Evolutionary conservation across 2,888 invertebrate genomes (phyloP).

Genomic region (Drosophila borborema): DNA sequence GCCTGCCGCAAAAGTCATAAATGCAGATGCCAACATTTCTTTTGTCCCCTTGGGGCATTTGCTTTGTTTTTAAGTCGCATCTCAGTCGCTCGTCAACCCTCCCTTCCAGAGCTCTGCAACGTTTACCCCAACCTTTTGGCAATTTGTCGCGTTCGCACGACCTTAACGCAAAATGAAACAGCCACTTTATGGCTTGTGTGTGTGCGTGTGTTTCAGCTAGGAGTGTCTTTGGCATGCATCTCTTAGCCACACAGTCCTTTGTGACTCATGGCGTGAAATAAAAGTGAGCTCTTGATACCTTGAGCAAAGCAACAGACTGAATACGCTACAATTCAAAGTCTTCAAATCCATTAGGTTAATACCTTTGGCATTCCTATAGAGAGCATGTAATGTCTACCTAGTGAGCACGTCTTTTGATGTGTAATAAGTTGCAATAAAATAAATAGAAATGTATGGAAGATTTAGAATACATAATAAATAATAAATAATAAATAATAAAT

Average conservation of each 20-base stretch:
- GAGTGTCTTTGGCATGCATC: constrained; percentile 34
- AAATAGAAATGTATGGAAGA: too few relatives aligned
- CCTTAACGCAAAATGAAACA: constrained; percentile 75
- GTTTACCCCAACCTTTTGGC: constrained; percentile 46
- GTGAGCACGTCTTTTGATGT: background rate
- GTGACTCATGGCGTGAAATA: constrained; percentile 62
- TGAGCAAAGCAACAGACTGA: constrained; percentile 5
- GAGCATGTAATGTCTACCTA: background rate
- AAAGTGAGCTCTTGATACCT: constrained; percentile 60
- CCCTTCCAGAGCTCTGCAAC: constrained; percentile 3
- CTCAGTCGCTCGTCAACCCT: constrained; percentile 13
- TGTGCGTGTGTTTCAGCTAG: constrained; percentile 1
- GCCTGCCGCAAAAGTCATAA: constrained; percentile 78
- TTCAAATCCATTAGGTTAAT: constrained; percentile 1
- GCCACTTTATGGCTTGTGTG: constrained; percentile 63
- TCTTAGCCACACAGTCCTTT: constrained; percentile 36
- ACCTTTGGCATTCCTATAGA: background rate
- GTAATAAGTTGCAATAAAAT: too few relatives aligned
- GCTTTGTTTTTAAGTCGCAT: constrained; percentile 62
- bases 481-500: too few relatives aligned
- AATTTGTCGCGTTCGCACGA: constrained; percentile 77
- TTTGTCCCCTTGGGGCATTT: constrained; percentile 62
- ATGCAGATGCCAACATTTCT: constrained; percentile 79
- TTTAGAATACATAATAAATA: too few relatives aligned
- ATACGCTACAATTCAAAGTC: background rate